Conservation (phyloP, 2,113 vertebrate species). For the Dasypus novemcinctus region DNA sequence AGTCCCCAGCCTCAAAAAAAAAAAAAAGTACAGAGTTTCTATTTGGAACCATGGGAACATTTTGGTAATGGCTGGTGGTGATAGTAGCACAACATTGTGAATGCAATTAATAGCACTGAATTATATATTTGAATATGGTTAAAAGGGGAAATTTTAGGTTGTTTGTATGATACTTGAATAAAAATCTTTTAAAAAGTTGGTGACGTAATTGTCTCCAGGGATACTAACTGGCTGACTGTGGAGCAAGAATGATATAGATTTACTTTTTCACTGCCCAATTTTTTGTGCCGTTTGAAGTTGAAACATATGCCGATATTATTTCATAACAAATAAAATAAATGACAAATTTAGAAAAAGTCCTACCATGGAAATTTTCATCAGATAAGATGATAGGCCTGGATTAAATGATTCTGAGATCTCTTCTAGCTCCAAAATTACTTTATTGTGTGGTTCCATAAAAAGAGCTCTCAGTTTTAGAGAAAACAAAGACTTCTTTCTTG, state of each 20-base stretch:
- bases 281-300: constrained; percentile 20
- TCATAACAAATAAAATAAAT: neutral
- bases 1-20: too few species aligned
- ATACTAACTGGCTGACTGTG: neutral
- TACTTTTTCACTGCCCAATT: neutral
- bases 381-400: neutral
- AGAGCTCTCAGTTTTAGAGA: neutral
- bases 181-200: neutral
- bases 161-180: too few species aligned
- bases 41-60: too few species aligned
- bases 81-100: too few species aligned
- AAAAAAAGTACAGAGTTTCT: too few species aligned
- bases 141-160: too few species aligned
- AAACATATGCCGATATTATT: neutral
- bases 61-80: too few species aligned
- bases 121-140: too few species aligned
- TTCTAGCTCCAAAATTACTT: neutral
- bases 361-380: neutral
- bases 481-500: neutral
- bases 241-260: neutral
- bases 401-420: neutral
- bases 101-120: too few species aligned
- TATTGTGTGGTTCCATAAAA: neutral
- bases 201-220: neutral
- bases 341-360: neutral